Evolutionary conservation across 2,888 invertebrate genomes (phyloP).

Genomic region (Geophilus truncorum): DNA sequence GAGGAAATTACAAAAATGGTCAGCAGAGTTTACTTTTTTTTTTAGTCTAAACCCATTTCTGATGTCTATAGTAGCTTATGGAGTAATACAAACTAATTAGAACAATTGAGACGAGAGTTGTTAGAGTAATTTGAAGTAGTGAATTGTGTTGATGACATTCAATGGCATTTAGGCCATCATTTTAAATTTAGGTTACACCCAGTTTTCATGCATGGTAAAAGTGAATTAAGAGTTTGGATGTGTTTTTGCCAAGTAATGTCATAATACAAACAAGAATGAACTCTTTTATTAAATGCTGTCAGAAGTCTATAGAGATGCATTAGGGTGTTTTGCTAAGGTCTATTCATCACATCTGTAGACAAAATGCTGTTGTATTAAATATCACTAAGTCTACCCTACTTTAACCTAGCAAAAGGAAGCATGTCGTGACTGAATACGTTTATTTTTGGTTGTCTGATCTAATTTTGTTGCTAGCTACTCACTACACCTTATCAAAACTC

Average conservation of each 20-base stretch:
- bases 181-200: background rate
- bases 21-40: background rate
- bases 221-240: background rate
- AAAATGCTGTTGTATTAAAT: background rate
- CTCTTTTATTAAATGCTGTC: background rate
- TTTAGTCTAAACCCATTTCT: background rate
- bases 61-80: background rate
- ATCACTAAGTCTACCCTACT: background rate
- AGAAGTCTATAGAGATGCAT: too few relatives aligned
- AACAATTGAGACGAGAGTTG: background rate
- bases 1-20: background rate
- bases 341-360: too few relatives aligned
- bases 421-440: background rate
- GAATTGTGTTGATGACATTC: background rate
- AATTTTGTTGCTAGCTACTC: background rate
- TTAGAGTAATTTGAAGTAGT: background rate
- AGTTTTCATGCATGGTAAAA: background rate
- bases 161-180: slow-evolving; percentile 1
- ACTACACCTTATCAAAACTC: background rate
- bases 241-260: background rate
- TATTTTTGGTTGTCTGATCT: background rate
- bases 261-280: background rate
- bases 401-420: background rate
- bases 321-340: too few relatives aligned
- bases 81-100: background rate